Percentiles rank a stretch among this genome's conserved stretches.
Conservation (phyloP, 2,113 vertebrate species). For the Neodon shergylaensis region DNA sequence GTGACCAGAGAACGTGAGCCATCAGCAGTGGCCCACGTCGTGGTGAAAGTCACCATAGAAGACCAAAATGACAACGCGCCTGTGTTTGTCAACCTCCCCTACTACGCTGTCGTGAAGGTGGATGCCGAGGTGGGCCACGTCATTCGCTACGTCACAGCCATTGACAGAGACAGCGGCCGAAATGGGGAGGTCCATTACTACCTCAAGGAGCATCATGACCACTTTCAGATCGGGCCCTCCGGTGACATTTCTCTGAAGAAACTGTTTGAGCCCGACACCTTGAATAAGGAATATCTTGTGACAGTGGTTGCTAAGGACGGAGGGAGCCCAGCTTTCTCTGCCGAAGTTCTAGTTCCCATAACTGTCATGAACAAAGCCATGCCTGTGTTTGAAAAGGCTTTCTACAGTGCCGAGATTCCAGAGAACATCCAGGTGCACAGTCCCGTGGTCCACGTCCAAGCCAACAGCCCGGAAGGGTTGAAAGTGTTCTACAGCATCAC, state of each 20-base stretch:
- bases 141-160: constrained; percentile 91
- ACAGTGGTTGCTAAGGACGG: constrained; percentile 92
- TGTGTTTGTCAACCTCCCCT: constrained; percentile 95
- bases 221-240: constrained; percentile 91
- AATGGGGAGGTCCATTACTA: constrained; percentile 93
- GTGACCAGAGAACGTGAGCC: constrained; percentile 90
- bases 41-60: constrained; percentile 92
- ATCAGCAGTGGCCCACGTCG: constrained; percentile 89
- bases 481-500: constrained; percentile 96
- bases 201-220: constrained; percentile 91
- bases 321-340: constrained; percentile 91
- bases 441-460: constrained; percentile 95
- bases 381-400: constrained; percentile 96
- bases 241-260: constrained; percentile 94
- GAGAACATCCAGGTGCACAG: constrained; percentile 94
- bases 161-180: constrained; percentile 91
- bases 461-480: constrained; percentile 95
- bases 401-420: constrained; percentile 96
- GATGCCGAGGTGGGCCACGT: constrained; percentile 91
- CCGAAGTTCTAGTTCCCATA: constrained; percentile 92
- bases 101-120: constrained; percentile 93
- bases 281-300: constrained; percentile 93
- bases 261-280: constrained; percentile 90
- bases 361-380: constrained; percentile 96
- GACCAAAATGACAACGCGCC: constrained; percentile 96